Percentiles rank a stretch among this genome's conserved stretches.
Conservation (phyloP, 2,888 invertebrate genomes). For the Oscheius sp. region DNA sequence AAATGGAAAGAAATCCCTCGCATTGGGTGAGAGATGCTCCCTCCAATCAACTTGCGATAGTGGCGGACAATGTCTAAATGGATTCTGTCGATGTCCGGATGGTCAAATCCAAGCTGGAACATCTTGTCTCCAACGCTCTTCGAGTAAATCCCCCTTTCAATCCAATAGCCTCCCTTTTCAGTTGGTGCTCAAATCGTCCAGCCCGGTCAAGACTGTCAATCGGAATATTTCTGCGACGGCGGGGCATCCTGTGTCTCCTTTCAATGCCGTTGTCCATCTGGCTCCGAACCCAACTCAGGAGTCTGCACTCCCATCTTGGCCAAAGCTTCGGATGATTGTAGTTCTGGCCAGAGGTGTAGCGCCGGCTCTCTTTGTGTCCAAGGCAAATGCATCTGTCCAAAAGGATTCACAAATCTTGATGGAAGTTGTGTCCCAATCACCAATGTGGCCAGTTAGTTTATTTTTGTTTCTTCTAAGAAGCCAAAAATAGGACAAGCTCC, state of each 20-base stretch:
- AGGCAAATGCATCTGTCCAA: constrained; percentile 29
- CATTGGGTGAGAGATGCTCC: constrained; percentile 31
- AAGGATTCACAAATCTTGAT: constrained; percentile 19
- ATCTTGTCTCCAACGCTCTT: constrained; percentile 11
- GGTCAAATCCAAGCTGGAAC: constrained; percentile 25
- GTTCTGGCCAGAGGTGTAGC: constrained; percentile 17
- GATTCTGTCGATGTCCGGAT: constrained; percentile 39
- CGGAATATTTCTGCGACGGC: constrained; percentile 64
- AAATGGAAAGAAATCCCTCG: neutral
- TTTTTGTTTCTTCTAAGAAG: neutral
- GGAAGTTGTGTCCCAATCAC: constrained; percentile 28
- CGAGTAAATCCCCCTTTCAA: constrained; percentile 12
- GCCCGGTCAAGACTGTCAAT: constrained; percentile 55
- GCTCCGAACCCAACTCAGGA: constrained; percentile 34
- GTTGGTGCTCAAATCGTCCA: constrained; percentile 56
- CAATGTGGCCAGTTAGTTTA: constrained; percentile 17
- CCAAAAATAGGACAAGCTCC: constrained; percentile 22
- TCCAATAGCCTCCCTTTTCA: constrained; percentile 34
- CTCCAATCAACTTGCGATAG: neutral
- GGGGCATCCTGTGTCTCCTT: constrained; percentile 56
- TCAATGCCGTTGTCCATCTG: constrained; percentile 49
- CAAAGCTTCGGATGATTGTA: constrained; percentile 18
- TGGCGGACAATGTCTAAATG: constrained; percentile 17
- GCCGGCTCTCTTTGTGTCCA: constrained; percentile 28
- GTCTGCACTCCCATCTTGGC: constrained; percentile 31